A percentile compares a stretch with the other conserved stretches of the same genome.
Conservation (phyloP, 2,113 vertebrate species). For the Melanerpes aurifrons region DNA sequence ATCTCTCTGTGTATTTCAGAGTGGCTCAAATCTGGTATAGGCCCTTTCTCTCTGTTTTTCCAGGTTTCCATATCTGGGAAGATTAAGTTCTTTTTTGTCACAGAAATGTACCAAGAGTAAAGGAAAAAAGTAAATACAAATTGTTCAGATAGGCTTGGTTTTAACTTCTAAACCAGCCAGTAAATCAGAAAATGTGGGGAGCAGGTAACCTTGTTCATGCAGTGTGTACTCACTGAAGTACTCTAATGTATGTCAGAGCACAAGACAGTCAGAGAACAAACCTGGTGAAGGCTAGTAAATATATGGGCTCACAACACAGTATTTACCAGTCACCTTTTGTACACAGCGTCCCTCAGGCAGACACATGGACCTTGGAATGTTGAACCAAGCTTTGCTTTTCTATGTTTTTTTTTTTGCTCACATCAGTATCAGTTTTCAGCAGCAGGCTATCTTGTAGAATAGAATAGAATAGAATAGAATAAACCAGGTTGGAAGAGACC, state of each 20-base stretch:
- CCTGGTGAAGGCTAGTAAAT: neutral
- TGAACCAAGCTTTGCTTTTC: neutral
- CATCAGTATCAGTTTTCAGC: neutral
- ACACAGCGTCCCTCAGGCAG: neutral
- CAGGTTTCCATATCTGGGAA: neutral
- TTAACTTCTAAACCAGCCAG: neutral
- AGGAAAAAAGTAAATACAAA: neutral
- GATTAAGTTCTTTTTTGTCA: neutral
- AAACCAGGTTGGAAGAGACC: too few species aligned
- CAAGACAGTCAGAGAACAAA: neutral
- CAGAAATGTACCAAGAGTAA: neutral
- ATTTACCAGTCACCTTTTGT: fast-evolving
- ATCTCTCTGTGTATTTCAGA: neutral
- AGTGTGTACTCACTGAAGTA: neutral
- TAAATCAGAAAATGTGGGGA: neutral
- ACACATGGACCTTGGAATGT: neutral
- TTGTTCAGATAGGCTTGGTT: neutral
- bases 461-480: too few species aligned
- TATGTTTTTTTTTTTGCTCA: neutral
- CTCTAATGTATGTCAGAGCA: neutral
- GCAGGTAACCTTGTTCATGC: neutral
- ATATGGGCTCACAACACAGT: neutral
- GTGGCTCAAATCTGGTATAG: neutral
- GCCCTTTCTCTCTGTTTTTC: neutral
- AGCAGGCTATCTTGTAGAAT: too few species aligned